Evolutionary conservation across 1,140 invertebrate species (phyloP), one percentile per base, ranked within the genome.

Genomic region (Drepana arcuata): DNA sequence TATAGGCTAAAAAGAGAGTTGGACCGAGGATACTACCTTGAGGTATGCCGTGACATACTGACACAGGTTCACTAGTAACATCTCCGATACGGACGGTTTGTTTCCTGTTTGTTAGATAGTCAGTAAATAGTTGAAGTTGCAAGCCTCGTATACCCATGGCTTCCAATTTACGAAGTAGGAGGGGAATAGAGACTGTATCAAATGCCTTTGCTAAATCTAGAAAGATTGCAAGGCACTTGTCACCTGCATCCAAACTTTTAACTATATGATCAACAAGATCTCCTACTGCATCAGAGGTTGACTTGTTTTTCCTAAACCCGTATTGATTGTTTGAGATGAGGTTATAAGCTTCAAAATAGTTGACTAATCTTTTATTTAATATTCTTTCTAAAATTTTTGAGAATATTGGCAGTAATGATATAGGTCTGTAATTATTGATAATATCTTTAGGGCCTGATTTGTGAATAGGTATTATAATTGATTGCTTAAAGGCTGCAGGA

Each of bases 11-110:
- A 25, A 47, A 78, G 9, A 78, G 40, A 2, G 48, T 49, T 0
- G 73, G 62, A 1, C 65, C 65, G 1, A 73, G 29, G 6, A 72
- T 43, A 11, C 58, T 71, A 2, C 64, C 69, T 38, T 77, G 68
- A 2, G 72, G 56, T 0, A 70, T 53, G 6, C 66, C 66, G n/a
- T n/a, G 10, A 3, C n/a, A 13, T 33, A 1, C 1, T 29, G 1
- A 36, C 16, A 0, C 1, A 14, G 1, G 14, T 1, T 36, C 32
- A 26, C 10, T 7, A 25, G 37, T 40, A 0, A 23, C 2, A 5
- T 11, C 5, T 0, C 18, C 2, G 1, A 47, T 15, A 15, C 23
- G 31, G 0, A 41, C 33, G 0, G 9, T 0, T 11, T 48, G 45
- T 0, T 12, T 34, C 7, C 45, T 11, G 11, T 25, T 16, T 1